phyloP scores from a whole-genome alignment of 2,113 vertebrate species.

The Scartelaos histophorus region DNA sequence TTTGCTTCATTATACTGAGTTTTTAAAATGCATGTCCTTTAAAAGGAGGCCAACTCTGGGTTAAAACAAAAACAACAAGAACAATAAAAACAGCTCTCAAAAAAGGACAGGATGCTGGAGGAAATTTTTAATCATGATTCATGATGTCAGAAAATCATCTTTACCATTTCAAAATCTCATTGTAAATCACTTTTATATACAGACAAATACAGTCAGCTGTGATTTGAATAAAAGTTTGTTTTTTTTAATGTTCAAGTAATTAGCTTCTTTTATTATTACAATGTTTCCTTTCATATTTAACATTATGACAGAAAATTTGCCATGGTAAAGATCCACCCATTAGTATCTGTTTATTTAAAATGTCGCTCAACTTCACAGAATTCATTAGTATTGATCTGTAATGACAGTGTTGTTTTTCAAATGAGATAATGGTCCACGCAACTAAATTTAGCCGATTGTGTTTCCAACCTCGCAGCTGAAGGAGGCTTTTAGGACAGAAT shows the following conservation, averaged over 20 bases:
- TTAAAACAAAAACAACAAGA: background rate
- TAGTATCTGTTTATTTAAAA: slow-evolving; percentile 11
- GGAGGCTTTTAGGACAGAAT: slow-evolving; percentile 4
- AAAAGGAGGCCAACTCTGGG: background rate
- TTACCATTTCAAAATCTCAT: too few relatives aligned
- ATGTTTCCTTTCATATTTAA: background rate
- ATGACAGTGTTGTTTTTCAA: background rate
- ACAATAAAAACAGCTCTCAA: too few relatives aligned
- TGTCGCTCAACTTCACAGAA: slow-evolving; percentile 26
- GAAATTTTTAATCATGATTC: background rate
- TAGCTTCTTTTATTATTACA: background rate
- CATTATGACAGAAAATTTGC: background rate
- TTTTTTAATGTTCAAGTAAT: background rate
- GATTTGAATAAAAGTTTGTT: too few relatives aligned
- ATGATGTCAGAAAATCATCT: background rate
- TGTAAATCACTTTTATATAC: background rate
- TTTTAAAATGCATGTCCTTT: background rate
- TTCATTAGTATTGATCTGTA: slow-evolving; percentile 56
- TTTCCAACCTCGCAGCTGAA: slow-evolving; percentile 11
- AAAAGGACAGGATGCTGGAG: background rate
- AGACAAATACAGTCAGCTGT: background rate
- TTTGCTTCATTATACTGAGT: background rate
- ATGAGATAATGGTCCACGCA: slow-evolving; percentile 25
- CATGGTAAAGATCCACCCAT: background rate
- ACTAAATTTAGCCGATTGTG: slow-evolving; percentile 35